Evolutionary conservation across 2,113 vertebrate species (phyloP).

Genomic region (Saccopteryx leptura): DNA sequence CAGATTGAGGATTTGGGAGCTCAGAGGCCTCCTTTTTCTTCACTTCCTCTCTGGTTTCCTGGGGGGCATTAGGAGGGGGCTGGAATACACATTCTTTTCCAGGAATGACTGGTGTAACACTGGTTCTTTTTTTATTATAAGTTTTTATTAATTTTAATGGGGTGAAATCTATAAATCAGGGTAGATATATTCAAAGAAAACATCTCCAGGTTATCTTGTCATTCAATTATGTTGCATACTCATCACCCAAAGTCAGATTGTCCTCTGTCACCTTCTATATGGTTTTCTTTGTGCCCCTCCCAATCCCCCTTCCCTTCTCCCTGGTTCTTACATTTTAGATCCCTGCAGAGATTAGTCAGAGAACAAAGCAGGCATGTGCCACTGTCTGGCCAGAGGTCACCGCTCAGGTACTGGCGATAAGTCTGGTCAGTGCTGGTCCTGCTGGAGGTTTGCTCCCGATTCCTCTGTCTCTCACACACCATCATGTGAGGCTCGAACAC

Average conservation of each 20-base stretch:
- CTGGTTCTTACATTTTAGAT: background rate
- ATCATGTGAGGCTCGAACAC: rapidly evolving
- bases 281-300: too few species aligned
- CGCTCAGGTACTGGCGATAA: rapidly evolving
- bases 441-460: background rate
- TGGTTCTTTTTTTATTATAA: background rate
- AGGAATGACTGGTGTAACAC: too few species aligned
- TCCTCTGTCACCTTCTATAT: too few species aligned
- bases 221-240: too few species aligned
- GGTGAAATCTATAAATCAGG: too few species aligned
- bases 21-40: too few species aligned
- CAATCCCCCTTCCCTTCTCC: too few species aligned
- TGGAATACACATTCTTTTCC: rapidly evolving
- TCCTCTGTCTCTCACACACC: too few species aligned
- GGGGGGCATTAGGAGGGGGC: background rate
- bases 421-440: background rate
- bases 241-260: too few species aligned
- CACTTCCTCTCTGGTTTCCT: background rate
- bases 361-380: background rate
- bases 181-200: too few species aligned
- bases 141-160: too few species aligned
- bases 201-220: too few species aligned
- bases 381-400: background rate
- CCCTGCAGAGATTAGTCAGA: background rate
- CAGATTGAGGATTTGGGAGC: background rate